Evolutionary conservation across 2,797 vertebrate species (phyloP).

Genomic region (Vespertilio murinus): DNA sequence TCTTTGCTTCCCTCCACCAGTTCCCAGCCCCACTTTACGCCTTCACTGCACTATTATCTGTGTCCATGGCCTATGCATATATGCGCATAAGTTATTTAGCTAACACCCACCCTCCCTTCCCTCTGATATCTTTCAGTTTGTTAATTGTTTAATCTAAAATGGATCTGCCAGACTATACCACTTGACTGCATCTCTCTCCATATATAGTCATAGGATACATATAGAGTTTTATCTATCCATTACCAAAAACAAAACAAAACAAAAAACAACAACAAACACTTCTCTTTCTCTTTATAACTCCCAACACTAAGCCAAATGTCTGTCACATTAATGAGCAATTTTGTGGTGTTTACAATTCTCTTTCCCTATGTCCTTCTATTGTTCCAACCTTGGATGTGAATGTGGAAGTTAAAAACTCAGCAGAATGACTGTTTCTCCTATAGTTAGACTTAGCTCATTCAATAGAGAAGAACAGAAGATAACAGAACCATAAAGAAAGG

Average conservation of each 20-base stretch:
- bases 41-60: neutral
- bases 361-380: neutral
- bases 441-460: neutral
- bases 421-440: neutral
- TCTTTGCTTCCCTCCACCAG: neutral
- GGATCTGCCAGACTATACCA: neutral
- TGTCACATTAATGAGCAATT: neutral
- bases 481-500: neutral
- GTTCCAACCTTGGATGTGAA: neutral
- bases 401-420: neutral
- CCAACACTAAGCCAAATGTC: neutral
- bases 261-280: neutral
- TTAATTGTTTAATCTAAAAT: neutral
- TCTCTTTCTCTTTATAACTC: neutral
- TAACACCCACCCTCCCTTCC: neutral
- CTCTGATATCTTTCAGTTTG: neutral
- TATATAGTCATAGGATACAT: too few species aligned
- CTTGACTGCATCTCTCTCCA: neutral
- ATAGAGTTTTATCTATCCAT: neutral
- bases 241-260: neutral
- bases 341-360: neutral
- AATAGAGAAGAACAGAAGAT: neutral
- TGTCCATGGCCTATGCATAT: neutral
- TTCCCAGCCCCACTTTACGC: neutral
- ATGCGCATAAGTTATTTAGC: neutral